Evolutionary conservation across 2,113 vertebrate species (phyloP), one percentile per base, ranked within the genome.

Genomic region (Eurypyga helias): DNA sequence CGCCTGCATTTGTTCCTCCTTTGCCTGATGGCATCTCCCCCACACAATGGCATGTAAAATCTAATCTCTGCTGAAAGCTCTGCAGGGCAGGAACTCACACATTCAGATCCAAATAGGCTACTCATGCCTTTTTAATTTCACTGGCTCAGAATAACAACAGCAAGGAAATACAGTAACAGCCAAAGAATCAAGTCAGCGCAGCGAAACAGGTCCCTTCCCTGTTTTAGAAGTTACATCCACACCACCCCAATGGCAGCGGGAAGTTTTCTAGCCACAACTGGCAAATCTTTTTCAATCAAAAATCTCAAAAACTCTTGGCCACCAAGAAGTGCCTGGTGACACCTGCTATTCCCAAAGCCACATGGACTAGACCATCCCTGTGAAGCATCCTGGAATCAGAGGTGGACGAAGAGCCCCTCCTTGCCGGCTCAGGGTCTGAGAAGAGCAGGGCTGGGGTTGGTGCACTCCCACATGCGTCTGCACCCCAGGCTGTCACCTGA

Each of bases 101-200:
- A 96, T 92, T 92, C 78, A 83, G 41, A 86, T 94, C 95, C 80
- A 96, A 94, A 96, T 84, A 96, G 89, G 82, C 95, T 94, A 55
- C 91, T 94, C 94, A 95, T 95, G 93, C 90, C 87, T 97, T 97
- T 96, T 97, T 98, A 96, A 97, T 97, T 97, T 97, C 92, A 80
- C 46, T 64, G 31, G 61, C 83, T 93, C 71, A 67, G 62, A 96
- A 93, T 73, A 92, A 96, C 70, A 93, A 90, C 89, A 66, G 91
- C 77, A 91, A 90, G 90, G 90, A 92, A 95, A 96, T 95, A 91
- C 87, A 93, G 77, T 45, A 86, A 83, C 81, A 85, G 87, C 95
- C 69, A 93, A 88, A 72, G 86, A 96, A 94, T 90, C 71, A 84
- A 79, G 84, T 46, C 60, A 29, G 58, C 9, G 0, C 91, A 55